Evolutionary conservation across 1,140 invertebrate species (phyloP).

Genomic region (Brachionus manjavacas): DNA sequence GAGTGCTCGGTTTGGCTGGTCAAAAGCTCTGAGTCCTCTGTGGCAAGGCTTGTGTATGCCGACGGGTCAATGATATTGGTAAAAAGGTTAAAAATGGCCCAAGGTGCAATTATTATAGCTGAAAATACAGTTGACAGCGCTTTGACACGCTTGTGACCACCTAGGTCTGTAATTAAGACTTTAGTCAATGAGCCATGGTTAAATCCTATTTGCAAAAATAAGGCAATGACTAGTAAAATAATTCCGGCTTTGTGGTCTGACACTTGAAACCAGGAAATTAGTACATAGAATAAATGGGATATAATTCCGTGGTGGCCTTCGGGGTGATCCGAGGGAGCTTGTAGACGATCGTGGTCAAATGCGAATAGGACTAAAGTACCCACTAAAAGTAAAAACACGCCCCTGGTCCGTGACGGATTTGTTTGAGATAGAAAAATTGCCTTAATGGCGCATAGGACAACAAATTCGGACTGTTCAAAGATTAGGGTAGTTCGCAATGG

Average conservation of each 20-base stretch:
- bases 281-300: slow-evolving; percentile 59
- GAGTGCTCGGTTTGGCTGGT: neutral
- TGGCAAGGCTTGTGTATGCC: neutral
- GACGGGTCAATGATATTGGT: slow-evolving; percentile 45
- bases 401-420: slow-evolving; percentile 46
- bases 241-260: slow-evolving; percentile 61
- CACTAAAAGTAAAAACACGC: slow-evolving; percentile 56
- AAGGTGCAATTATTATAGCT: slow-evolving; percentile 55
- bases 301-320: slow-evolving; percentile 54
- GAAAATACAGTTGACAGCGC: slow-evolving; percentile 57
- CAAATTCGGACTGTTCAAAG: slow-evolving; percentile 59
- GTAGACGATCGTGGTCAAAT: slow-evolving; percentile 60
- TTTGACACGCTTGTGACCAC: slow-evolving; percentile 59
- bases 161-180: slow-evolving; percentile 59
- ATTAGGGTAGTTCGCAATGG: slow-evolving; percentile 58
- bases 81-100: slow-evolving; percentile 55
- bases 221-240: slow-evolving; percentile 55
- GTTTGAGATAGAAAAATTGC: slow-evolving; percentile 54
- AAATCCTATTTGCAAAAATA: slow-evolving; percentile 56
- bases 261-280: slow-evolving; percentile 57
- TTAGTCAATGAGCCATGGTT: slow-evolving; percentile 52
- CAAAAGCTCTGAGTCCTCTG: neutral
- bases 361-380: slow-evolving; percentile 57
- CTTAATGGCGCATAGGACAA: slow-evolving; percentile 57
- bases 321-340: neutral